phyloP scores from a whole-genome alignment of 2,797 vertebrate genomes.

The Australoheros facetus region DNA sequence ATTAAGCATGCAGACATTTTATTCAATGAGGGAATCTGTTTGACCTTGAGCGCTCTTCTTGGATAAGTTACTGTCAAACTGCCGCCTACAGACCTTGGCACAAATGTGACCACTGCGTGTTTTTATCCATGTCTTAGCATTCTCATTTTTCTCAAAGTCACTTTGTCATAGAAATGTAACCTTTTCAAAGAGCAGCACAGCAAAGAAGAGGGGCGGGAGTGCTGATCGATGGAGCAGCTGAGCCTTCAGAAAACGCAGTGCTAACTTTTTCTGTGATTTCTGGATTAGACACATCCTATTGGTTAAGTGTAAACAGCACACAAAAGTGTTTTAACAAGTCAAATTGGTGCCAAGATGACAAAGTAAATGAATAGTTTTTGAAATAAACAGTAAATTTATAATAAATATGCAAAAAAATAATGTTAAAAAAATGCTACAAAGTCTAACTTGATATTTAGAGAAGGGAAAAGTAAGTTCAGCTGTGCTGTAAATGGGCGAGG shows the following conservation, averaged over 20 bases:
- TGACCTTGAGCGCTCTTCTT: slow-evolving; percentile 23
- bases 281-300: not conserved
- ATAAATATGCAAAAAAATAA: not conserved
- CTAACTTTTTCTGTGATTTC: slow-evolving; percentile 21
- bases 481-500: not conserved
- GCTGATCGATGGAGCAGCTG: slow-evolving; percentile 51
- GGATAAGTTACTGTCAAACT: slow-evolving; percentile 2
- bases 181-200: slow-evolving; percentile 57
- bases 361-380: not conserved
- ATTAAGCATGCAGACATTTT: not conserved
- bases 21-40: not conserved
- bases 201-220: not conserved
- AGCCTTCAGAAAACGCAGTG: slow-evolving; percentile 49
- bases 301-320: not conserved
- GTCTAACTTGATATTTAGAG: not conserved
- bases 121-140: slow-evolving; percentile 5
- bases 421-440: not conserved
- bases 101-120: not conserved
- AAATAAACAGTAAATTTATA: not conserved
- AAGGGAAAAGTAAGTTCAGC: not conserved
- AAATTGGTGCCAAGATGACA: not conserved
- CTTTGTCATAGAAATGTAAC: slow-evolving; percentile 55
- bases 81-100: not conserved
- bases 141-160: slow-evolving; percentile 15
- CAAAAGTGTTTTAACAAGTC: not conserved